Base-by-base conservation (phyloP, 2,797 vertebrate species). In the Malurus splendens region DNA sequence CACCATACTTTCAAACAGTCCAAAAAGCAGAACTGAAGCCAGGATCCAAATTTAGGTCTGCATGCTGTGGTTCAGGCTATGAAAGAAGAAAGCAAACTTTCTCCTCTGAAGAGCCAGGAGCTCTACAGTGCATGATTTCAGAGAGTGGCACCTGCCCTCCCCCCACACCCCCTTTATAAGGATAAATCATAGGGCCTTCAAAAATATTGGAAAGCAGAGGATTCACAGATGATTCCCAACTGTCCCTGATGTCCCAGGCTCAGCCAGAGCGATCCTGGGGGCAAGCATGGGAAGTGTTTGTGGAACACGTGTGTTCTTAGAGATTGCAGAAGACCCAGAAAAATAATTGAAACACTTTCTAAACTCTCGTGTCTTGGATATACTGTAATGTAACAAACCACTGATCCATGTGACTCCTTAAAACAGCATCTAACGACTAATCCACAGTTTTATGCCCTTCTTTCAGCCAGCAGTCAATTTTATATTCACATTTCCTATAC, bases 11-110 rank as follows among this genome's bases (percentile, higher is more conserved):
- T 76, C 76, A 92, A 89, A 90, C 62, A 62, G 59, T 38, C 64
- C 90, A 80, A 77, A 78, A 70, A 59, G 82, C 52, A 87, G 76
- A 92, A 81, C 1, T 89, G 70, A 91, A 83, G 77, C 89, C 70
- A 91, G 59, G n/a, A 83, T 75, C 72, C 90, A 81, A 91, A 91
- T 81, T 91, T 91, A 93, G 85, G 87, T 38, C 82, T 83, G 27
- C 32, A 19, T 30, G 41, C 55, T 70, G 79, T 73, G 59, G 79
- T 80, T 72, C 59, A 87, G 28, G 27, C 54, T 83, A 81, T 65
- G 73, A 90, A 90, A 80, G 56, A 62, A 89, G 41, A 92, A 91
- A 89, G 62, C 28, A 82, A 48, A 33, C 41, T 28, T 76, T 82
- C 57, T 82, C 65, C 55, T 75, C 62, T 54, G 41, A 10, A 71